Percentiles rank a stretch among this genome's conserved stretches.
Evolutionary conservation across 2,797 vertebrate species (phyloP).

Genomic region (Picus viridis): DNA sequence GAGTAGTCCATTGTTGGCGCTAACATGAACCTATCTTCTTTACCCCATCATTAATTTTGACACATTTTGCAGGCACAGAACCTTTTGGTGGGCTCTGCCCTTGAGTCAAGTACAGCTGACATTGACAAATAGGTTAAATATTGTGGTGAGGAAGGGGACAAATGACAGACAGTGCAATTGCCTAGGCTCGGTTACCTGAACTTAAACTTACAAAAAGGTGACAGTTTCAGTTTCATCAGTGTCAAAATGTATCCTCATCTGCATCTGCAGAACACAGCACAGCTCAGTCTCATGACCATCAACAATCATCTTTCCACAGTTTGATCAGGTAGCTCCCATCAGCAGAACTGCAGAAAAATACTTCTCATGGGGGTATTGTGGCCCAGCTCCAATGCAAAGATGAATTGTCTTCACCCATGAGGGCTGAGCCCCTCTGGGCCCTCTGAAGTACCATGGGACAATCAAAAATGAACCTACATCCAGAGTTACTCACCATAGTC

Average conservation of each 20-base stretch:
- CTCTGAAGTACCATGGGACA: not conserved
- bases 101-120: not conserved
- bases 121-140: not conserved
- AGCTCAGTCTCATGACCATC: not conserved
- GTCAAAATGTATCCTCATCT: not conserved
- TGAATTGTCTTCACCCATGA: not conserved
- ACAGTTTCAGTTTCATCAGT: not conserved
- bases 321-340: not conserved
- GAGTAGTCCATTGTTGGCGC: not conserved
- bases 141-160: not conserved
- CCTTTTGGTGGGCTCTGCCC: not conserved
- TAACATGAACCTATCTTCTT: not conserved
- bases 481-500: not conserved
- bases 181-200: not conserved
- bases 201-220: not conserved
- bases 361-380: not conserved
- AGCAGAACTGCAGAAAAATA: not conserved
- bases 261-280: not conserved
- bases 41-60: not conserved
- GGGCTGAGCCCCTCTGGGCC: not conserved
- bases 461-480: not conserved
- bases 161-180: slow-evolving; percentile 22
- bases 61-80: not conserved
- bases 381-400: not conserved
- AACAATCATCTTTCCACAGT: not conserved